Base-by-base conservation (phyloP, 2,113 vertebrate species). In the Oreamnos americanus region DNA sequence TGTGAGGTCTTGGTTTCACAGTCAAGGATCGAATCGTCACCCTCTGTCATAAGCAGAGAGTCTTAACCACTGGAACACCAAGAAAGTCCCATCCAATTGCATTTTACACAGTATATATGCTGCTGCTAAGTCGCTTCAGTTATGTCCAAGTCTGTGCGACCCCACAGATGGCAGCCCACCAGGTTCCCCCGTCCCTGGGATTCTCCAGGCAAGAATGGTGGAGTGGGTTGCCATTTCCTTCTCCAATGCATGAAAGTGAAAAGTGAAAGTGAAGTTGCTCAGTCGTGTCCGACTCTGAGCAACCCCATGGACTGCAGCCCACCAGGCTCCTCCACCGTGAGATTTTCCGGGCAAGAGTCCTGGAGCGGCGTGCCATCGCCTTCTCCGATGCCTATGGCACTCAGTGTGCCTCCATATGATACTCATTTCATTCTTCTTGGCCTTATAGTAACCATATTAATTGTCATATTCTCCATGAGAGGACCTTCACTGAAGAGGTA, bases 371-470 rank as follows among this genome's bases (percentile, higher is more conserved):
- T 28, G 12, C 58, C 58, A 14, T 6, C 14, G 26, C 58, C 26
- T 60, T 60, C 26, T 12, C 58, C 26, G 5, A 60, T 89, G 30
- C 2, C 15, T 7, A n/a, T 14, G 28, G 8, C 15, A 71, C 7
- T 85, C 28, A 12, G 3, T 9, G 0, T 45, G 3, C 23, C 47
- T 91, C 36, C 43, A 7, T 55, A 1, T 7, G 19, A 6, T 7
- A 12, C 2, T 81, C 1, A 28, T 82, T 58, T 90, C 15, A 71
- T 57, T 79, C 43, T 92, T 60, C 17, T 43, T 58, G 25, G 33
- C 19, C 23, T 90, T 81, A 25, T 0, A 12, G 23, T 33, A 81
- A 62, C 19, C 28, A 51, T 13, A 53, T n/a, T 28, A 26, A 21
- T 53, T 55, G 45, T 36, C 23, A 79, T 13, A 15, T 6, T 25